Base-by-base conservation (phyloP, 2,888 invertebrate genomes). In the Orchesella flavescens region DNA sequence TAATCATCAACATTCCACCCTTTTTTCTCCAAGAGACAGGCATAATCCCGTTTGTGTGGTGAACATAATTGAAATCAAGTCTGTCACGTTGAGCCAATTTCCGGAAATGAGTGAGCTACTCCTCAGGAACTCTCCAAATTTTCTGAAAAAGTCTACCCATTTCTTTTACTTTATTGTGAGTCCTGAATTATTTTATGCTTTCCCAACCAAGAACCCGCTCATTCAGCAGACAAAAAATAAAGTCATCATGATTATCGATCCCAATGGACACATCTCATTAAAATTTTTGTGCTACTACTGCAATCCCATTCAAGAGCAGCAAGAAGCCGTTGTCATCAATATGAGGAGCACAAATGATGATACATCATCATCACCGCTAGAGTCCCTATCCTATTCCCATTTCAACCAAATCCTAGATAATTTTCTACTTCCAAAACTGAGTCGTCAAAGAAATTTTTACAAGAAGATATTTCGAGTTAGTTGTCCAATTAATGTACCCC, bases 11-110 rank as follows among this genome's bases (percentile, higher is more conserved):
- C 23, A 24, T 63, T 15, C 24, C 46, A 66, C 5, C 5, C 34
- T 1, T 5, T 17, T 57, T 34, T 10, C 24, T 34, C 34, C 2
- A 10, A 12, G 57, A 24, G 57, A 55, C 43, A 71, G 71, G 24
- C 57, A 71, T 55, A 71, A 71, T 71, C 71, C 57, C n/a, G 12
- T 24, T 19, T 71, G 71, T 46, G 55, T 66, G 15, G 66, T 66
- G 66, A 66, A 66, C 46, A 46, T 66, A 66, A 66, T 66, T 66
- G 46, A 71, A 71, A 57, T 71, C 71, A 71, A 19, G 43, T 71
- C 57, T 55, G 57, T 46, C 55, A 34, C 57, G n/a, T 57, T 23
- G n/a, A 34, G 57, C 15, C 34, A 71, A 69, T 57, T 71, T 19
- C 71, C 53, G 57, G 57, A 71, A 71, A 71, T 23, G 55, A 71